These are phyloP conservation scores for Anniella stebbinsi DNA, from an alignment of 2,797 vertebrate genomes.

Conservation along the genomic window DNA sequence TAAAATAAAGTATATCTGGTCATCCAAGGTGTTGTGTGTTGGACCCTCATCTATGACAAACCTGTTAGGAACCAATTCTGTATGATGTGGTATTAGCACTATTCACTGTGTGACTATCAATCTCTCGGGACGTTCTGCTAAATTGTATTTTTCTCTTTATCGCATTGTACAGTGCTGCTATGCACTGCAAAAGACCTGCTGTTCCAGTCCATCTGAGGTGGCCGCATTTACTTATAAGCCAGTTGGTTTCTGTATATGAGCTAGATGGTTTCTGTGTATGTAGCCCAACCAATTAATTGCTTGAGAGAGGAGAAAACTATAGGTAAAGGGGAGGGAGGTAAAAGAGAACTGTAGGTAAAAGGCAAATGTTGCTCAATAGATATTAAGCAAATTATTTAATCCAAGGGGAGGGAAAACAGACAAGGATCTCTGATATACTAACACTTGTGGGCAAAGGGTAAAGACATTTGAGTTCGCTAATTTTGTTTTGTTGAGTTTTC, in stretches of 20 bases:
- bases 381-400: conserved; percentile 1
- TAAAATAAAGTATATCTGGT: not conserved
- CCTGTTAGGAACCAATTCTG: not conserved
- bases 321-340: not conserved
- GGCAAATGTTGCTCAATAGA: not conserved
- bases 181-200: not conserved
- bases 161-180: not conserved
- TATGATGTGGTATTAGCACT: not conserved
- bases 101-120: not conserved
- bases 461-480: not conserved
- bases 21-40: not conserved
- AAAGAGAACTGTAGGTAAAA: not conserved
- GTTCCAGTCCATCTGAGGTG: not conserved
- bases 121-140: not conserved
- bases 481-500: not conserved
- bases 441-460: not conserved
- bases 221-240: not conserved
- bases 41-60: not conserved
- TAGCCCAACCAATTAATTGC: not conserved
- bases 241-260: not conserved
- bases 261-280: not conserved
- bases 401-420: not conserved
- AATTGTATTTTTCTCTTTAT: not conserved
- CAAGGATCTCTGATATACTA: not conserved
- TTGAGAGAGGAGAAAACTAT: not conserved